Evolutionary conservation across 2,797 vertebrate genomes (phyloP), one percentile per base, ranked within the genome.

Genomic region (Aldrovandia affinis): DNA sequence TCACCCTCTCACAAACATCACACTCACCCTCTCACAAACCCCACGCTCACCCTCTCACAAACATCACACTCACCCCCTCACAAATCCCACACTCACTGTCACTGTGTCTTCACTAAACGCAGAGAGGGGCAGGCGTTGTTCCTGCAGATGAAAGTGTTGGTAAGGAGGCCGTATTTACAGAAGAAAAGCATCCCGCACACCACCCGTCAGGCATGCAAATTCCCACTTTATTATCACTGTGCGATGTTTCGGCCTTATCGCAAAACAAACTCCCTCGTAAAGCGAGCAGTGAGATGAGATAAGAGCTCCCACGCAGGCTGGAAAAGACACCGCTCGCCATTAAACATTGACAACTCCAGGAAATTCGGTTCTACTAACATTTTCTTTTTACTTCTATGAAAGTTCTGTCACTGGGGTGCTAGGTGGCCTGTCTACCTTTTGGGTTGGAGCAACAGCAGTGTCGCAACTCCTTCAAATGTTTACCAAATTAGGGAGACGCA

Each of bases 321-420:
- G 20, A 57, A 83, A 86, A 86, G 83, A 82, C 65, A 83, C 57
- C 42, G 39, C 80, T 55, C 65, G 33, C 59, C 55, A 57, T 63
- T 84, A 36, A 80, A 63, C 36, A 84, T 75, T 75, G 65, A 54
- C 73, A 83, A 44, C 36, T 77, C 39, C 73, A 44, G 65, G 82
- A 77, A 88, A 87, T 83, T 83, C 4, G 55, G 84, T 42, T 81
- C 81, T 59, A 50, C 84, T 83, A 57, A 86, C 54, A 81, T 84
- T 85, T 15, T 55, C 25, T 50, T 36, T 65, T 68, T 55, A 75
- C 30, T 54, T 68, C 10, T 28, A 44, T 54, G 28, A 80, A 30
- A 59, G 39, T 28, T 75, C 54, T 84, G 28, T 73, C 44, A 42
- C 7, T 63, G 59, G 80, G 70, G 55, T 82, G 80, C 84, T 85